phyloP scores from a whole-genome alignment of 53 echinoderm and acorn worm genomes.

The Apostichopus leukothele region DNA sequence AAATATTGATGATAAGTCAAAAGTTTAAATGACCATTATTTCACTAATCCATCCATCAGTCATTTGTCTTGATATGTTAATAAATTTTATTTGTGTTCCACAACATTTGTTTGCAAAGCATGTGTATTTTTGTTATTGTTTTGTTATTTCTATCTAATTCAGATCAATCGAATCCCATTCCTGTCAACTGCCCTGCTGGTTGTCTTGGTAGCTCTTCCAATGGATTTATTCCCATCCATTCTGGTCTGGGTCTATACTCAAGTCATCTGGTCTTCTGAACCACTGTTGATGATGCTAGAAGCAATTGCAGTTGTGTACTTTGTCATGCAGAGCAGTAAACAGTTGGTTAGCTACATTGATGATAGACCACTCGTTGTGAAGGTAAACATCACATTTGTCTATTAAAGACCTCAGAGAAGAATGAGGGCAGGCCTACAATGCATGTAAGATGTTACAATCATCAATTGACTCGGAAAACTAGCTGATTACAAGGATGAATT shows the following conservation, averaged over 20 bases:
- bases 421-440: no score
- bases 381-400: slow-evolving; percentile 48
- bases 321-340: slow-evolving; percentile 59
- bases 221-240: slow-evolving; percentile 75
- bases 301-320: slow-evolving; percentile 77
- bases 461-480: no score
- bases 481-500: no score
- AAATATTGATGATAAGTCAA: no score
- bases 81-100: no score
- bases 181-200: slow-evolving; percentile 69
- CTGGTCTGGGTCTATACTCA: slow-evolving; percentile 88
- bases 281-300: slow-evolving; percentile 78
- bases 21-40: no score
- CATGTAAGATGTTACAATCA: no score
- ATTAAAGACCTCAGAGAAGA: no score
- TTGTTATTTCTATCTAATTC: slow-evolving; percentile 16
- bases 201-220: slow-evolving; percentile 72
- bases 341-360: slow-evolving; percentile 66
- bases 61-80: no score
- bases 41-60: no score
- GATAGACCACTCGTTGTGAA: slow-evolving; percentile 71
- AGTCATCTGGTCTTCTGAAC: slow-evolving; percentile 87
- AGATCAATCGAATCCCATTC: slow-evolving; percentile 72
- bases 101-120: no score
- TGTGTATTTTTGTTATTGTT: neutral